Evolutionary conservation across 2,888 invertebrate species (phyloP), one percentile per base, ranked within the genome.

Genomic region (Eupithecia vulgata): DNA sequence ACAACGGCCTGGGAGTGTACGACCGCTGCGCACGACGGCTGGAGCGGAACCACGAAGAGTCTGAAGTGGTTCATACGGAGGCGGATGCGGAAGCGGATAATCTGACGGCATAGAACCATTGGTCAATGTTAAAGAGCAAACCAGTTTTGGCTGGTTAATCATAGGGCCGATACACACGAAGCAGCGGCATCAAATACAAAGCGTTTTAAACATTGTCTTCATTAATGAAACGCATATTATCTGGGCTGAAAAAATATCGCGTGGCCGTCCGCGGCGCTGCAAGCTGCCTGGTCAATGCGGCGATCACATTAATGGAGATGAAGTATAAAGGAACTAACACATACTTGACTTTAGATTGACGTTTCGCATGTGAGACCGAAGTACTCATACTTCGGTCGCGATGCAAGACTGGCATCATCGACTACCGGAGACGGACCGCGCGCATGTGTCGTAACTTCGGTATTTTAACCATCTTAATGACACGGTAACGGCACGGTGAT

Each of bases 1-100:
- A 99, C 93, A 97, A 98, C 82, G 95, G 96, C 62, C 86, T 96
- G 0, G 79, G 96, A 6, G 89, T 84, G 70, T 83, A 78, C 74
- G 75, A 79, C 6, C 68, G 71, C 5, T 83, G 21, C 73, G 78
- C 40, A 84, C 83, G 81, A 75, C 79, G 8, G 67, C 68, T 5
- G 34, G 69, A 5, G 78, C 71, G 8, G 72, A 68, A 0, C 74
- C 76, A 72, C 4, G 84, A 82, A 5, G 85, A 85, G 65, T 79
- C 66, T 67, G 81, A 82, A 17, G 80, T 81, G 6, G 84, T 85
- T 8, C 80, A 82, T 76, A 70, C 81, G 0, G 83, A 84, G 4
- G 3, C 17, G 5, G n/a, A 45, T 45, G 45, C 3, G 10, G 48
- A 10, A 45, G 5, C 45, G n/a, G 48, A 52, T 52, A 21, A 52